phyloP scores from a whole-genome alignment of 2,113 vertebrate genomes.

The Aegithalos caudatus region DNA sequence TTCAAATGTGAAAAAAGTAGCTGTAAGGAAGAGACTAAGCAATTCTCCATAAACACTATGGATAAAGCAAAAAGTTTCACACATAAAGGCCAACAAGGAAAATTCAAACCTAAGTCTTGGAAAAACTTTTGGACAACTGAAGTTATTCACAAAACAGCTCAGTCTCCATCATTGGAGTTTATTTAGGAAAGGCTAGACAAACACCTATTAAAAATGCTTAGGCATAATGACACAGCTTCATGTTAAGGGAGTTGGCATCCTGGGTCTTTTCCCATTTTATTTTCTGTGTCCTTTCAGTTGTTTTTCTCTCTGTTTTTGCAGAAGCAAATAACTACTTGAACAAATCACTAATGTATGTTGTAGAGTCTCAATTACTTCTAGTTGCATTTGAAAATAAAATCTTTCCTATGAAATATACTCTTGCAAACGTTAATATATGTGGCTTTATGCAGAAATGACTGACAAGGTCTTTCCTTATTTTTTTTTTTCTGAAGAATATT shows the following conservation, averaged over 20 bases:
- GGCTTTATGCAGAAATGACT: neutral
- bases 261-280: neutral
- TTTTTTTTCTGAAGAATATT: neutral
- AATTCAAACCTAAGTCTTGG: neutral
- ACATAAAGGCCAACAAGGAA: neutral
- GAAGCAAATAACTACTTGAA: neutral
- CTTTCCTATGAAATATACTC: neutral
- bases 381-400: neutral
- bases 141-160: neutral
- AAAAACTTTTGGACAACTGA: neutral
- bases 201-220: neutral
- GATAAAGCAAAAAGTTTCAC: neutral
- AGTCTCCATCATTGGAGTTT: neutral
- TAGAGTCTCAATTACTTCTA: neutral
- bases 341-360: neutral
- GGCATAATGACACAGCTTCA: neutral
- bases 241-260: neutral
- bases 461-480: neutral
- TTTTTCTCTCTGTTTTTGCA: neutral
- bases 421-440: neutral
- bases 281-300: neutral
- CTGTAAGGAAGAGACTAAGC: neutral
- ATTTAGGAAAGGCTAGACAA: neutral
- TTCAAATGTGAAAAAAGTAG: neutral
- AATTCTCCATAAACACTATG: neutral